Percentiles rank a stretch among this genome's conserved stretches.
phyloP scores from a whole-genome alignment of 2,113 vertebrate species.

The Corvus hawaiiensis region DNA sequence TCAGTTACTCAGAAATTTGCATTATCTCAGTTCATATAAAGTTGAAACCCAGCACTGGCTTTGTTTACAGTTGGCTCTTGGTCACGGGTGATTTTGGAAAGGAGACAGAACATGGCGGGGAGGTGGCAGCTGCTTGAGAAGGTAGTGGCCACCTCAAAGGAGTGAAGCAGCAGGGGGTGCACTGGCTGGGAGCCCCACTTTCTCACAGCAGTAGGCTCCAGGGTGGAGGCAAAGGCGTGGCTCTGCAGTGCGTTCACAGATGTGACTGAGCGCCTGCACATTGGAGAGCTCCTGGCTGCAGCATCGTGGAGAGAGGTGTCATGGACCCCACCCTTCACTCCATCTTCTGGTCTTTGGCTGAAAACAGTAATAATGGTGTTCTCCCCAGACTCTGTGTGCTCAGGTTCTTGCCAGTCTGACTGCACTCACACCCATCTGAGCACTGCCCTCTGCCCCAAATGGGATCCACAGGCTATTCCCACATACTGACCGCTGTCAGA shows the following conservation, averaged over 20 bases:
- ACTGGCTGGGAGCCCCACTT: background rate
- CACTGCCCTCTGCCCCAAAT: rapidly evolving
- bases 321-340: rapidly evolving
- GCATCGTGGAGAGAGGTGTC: background rate
- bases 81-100: background rate
- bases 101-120: background rate
- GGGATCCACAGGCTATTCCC: too few species aligned
- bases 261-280: rapidly evolving
- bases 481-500: background rate
- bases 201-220: background rate
- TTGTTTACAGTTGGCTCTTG: background rate
- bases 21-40: background rate
- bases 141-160: background rate
- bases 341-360: background rate
- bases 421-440: too few species aligned
- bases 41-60: background rate
- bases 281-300: background rate
- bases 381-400: background rate
- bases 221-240: background rate
- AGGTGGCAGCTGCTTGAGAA: background rate
- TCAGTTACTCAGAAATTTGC: background rate
- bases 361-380: background rate
- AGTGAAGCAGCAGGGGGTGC: background rate
- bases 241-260: background rate
- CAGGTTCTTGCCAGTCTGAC: background rate